Conservation (phyloP, 2,113 vertebrate genomes). For the Aythya baeri region DNA sequence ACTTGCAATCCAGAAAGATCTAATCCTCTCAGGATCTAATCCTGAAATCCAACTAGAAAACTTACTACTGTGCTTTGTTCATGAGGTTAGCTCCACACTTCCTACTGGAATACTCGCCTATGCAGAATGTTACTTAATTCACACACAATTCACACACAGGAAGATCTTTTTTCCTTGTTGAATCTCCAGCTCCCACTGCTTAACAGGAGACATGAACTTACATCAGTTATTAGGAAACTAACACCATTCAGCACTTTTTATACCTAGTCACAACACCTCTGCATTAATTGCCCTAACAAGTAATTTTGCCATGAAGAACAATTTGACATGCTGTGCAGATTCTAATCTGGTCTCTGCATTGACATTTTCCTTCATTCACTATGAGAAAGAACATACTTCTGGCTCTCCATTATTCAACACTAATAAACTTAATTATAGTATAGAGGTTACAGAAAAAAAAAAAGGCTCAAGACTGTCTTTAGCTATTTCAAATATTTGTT, state of each 20-base stretch:
- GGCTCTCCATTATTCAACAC: background rate
- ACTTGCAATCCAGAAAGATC: background rate
- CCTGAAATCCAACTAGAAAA: background rate
- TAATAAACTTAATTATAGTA: background rate
- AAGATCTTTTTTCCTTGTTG: background rate
- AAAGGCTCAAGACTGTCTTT: background rate
- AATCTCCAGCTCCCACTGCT: background rate
- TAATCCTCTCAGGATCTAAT: background rate
- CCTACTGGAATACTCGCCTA: background rate
- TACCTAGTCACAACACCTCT: background rate
- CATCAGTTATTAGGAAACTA: background rate
- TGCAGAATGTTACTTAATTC: background rate
- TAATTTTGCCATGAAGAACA: background rate
- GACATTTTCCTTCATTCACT: background rate
- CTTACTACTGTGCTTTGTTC: background rate
- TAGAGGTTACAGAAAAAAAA: background rate
- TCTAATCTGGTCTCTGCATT: background rate
- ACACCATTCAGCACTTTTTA: background rate
- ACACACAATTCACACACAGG: background rate
- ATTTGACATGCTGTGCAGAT: background rate
- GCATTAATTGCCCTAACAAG: background rate
- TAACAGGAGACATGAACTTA: background rate
- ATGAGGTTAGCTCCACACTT: fast-evolving
- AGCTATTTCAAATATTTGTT: background rate
- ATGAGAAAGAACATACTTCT: background rate